These are phyloP conservation scores for Drosophila sechellia DNA, from an alignment of 1,140 invertebrate species.

Conservation along the genomic window DNA sequence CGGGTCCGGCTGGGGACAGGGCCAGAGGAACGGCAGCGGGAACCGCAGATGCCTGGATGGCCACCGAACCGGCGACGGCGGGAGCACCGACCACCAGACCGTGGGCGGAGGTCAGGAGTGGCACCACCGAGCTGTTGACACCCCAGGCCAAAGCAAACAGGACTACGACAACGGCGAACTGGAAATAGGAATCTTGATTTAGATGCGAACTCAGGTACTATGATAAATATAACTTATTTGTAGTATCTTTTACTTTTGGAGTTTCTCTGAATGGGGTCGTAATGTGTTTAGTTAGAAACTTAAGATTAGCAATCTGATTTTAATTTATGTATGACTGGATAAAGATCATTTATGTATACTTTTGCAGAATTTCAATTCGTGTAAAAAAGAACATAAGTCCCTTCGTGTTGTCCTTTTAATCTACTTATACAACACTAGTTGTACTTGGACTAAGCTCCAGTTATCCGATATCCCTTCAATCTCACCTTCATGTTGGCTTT, in stretches of 20 bases:
- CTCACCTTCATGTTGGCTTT: conserved; percentile 84
- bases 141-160: conserved; percentile 82
- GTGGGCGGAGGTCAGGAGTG: conserved; percentile 48
- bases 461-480: background rate
- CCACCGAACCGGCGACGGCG: conserved; percentile 62
- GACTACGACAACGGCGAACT: conserved; percentile 84
- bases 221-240: too few relatives aligned
- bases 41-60: conserved; percentile 70
- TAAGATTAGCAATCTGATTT: too few relatives aligned
- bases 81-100: conserved; percentile 53
- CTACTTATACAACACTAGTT: too few relatives aligned
- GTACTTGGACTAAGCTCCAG: background rate
- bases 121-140: conserved; percentile 72
- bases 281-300: too few relatives aligned
- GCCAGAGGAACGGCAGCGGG: conserved; percentile 66
- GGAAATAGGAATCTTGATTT: background rate
- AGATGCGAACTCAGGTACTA: background rate
- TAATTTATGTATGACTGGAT: too few relatives aligned
- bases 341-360: background rate
- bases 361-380: too few relatives aligned
- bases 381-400: too few relatives aligned
- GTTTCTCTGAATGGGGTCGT: background rate
- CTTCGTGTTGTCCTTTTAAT: too few relatives aligned
- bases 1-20: conserved; percentile 52
- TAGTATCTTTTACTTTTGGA: too few relatives aligned